Evolutionary conservation across 53 echinoderm and acorn worm genomes (phyloP), one percentile per base, ranked within the genome.

Genomic region (Echinarachnius parma): DNA sequence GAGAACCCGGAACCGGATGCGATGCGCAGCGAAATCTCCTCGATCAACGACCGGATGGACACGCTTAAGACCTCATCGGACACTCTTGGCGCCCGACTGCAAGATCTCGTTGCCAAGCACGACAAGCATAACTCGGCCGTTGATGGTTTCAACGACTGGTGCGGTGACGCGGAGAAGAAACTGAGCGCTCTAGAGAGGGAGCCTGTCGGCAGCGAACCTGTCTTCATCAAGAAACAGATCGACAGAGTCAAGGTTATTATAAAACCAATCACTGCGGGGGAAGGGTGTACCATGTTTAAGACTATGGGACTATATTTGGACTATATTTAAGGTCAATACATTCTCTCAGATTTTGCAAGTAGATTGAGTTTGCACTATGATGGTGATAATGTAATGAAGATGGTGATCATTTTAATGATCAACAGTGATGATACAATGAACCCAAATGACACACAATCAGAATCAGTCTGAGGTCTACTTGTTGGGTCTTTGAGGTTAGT

Each of bases 171-270:
- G 0, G 93, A 93, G 84, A 70, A 66, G 71, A 93, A 86, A 59
- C 80, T 89, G 78, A 75, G 18, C 5, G 60, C 64, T 29, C 22
- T 89, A 48, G 82, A 86, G 84, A 62, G 80, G 50, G 93, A 93
- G 28, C 93, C 93, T 0, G 67, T 93, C 46, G 86, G 93, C 21
- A 90, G 81, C 2, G 84, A 89, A 56, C 93, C 89, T 0, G 77
- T 83, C 30, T 62, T 80, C 19, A 89, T 93, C 67, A 89, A 77
- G 86, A 89, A 93, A 33, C 89, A 89, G 83, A 89, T 93, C n/a
- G 89, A 93, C 50, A 76, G 86, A 20, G 81, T 89, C 78, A 83
- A 65, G 84, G 93, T 89, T 31, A 84, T 72, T 63, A 10, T 28
- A n/a, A n/a, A n/a, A n/a, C n/a, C n/a, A n/a, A n/a, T n/a, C n/a